phyloP scores from a whole-genome alignment of 2,888 invertebrate genomes.

The Congeria kusceri region DNA sequence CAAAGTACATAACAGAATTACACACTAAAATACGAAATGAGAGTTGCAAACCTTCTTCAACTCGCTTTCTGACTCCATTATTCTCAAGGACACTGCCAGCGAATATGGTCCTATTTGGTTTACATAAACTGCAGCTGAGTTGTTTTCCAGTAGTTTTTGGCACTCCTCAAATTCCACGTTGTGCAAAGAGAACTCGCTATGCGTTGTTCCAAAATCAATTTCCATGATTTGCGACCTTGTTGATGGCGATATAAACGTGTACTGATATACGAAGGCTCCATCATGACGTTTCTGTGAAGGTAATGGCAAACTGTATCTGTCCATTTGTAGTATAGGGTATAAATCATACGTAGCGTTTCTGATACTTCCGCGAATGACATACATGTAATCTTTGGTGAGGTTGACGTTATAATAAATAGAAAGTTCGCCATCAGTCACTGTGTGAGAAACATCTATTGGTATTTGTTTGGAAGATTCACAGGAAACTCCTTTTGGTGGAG shows the following conservation, averaged over 20 bases:
- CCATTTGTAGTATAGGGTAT: slow-evolving; percentile 1
- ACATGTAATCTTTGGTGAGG: slow-evolving; percentile 14
- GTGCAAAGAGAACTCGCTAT: too few species aligned
- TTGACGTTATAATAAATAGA: neutral
- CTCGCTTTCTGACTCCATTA: too few species aligned
- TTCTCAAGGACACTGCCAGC: too few species aligned
- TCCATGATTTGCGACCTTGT: too few species aligned
- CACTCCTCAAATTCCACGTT: too few species aligned
- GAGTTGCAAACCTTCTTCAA: too few species aligned
- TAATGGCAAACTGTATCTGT: slow-evolving; percentile 2
- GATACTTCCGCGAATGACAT: slow-evolving; percentile 13
- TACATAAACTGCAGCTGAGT: too few species aligned
- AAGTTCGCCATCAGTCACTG: neutral
- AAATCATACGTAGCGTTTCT: neutral
- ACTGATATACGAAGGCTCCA: slow-evolving; percentile 16
- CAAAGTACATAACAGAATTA: too few species aligned
- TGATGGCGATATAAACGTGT: slow-evolving; percentile 16
- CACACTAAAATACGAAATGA: too few species aligned
- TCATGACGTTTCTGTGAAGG: slow-evolving; percentile 14
- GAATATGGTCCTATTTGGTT: too few species aligned
- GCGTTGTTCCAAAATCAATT: too few species aligned
- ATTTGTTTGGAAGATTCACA: slow-evolving; percentile 14
- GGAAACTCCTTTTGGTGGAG: slow-evolving; percentile 15
- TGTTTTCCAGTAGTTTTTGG: too few species aligned
- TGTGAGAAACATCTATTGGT: neutral